Conservation (phyloP, 2,113 vertebrate genomes). For the Todiramphus chloris region DNA sequence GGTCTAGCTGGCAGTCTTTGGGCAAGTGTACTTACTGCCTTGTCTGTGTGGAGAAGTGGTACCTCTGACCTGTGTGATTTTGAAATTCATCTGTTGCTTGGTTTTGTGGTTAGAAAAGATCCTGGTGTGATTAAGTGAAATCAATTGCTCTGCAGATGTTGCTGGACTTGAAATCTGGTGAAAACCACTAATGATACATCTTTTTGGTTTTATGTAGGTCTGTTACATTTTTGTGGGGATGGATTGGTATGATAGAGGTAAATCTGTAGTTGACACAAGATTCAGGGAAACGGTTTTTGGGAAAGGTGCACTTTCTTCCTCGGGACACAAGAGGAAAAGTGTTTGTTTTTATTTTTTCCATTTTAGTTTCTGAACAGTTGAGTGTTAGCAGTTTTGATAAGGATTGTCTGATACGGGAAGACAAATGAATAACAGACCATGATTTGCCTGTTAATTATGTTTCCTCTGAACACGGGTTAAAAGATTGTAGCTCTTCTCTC, state of each 20-base stretch:
- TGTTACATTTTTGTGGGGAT: conserved; percentile 66
- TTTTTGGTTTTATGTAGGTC: conserved; percentile 64
- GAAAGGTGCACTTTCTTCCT: conserved; percentile 13
- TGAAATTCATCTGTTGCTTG: conserved; percentile 51
- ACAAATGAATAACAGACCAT: background rate
- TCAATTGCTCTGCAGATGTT: conserved; percentile 56
- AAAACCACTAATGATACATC: conserved; percentile 62
- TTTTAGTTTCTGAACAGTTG: background rate
- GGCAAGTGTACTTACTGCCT: background rate
- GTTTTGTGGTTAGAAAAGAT: conserved; percentile 50
- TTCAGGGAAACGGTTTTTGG: background rate
- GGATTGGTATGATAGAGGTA: conserved; percentile 35
- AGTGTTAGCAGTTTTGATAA: background rate
- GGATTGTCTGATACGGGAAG: background rate
- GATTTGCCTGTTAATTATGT: background rate
- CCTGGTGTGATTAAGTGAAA: conserved; percentile 48
- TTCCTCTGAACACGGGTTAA: background rate
- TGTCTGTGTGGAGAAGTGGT: background rate
- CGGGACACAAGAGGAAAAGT: background rate
- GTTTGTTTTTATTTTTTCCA: background rate
- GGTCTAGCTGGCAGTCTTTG: background rate
- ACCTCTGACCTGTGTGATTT: conserved; percentile 42
- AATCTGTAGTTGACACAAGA: conserved; percentile 27
- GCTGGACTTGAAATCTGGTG: conserved; percentile 49
- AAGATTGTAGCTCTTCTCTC: background rate